Conservation (phyloP, 1,140 invertebrate genomes). For the Fopius arisanus region DNA sequence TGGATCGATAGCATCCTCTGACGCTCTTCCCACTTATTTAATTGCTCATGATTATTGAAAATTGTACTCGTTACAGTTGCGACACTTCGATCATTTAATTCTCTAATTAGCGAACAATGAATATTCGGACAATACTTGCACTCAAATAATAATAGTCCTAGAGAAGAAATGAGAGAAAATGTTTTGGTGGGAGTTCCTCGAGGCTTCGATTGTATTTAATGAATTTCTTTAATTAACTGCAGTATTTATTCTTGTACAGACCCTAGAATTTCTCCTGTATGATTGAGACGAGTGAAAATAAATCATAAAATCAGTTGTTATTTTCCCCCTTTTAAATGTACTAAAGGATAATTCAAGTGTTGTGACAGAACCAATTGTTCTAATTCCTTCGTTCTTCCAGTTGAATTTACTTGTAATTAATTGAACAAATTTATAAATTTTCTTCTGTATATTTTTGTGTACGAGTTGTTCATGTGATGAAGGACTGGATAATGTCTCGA, state of each 20-base stretch:
- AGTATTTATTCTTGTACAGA: constrained; percentile 64
- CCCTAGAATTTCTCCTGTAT: constrained; percentile 14
- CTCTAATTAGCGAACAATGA: neutral
- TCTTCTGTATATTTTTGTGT: neutral
- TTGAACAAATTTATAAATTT: neutral
- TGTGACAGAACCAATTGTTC: neutral
- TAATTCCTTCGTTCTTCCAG: constrained; percentile 6
- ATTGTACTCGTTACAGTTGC: neutral
- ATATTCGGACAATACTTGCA: neutral
- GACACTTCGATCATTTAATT: neutral
- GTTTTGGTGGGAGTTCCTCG: constrained; percentile 51
- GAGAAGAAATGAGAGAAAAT: constrained; percentile 17
- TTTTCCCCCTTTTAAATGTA: constrained; percentile 1
- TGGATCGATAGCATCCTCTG: neutral
- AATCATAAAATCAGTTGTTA: neutral
- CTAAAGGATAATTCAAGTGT: neutral
- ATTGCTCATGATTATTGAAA: neutral
- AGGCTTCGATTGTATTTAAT: constrained; percentile 54
- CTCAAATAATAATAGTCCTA: too few relatives aligned
- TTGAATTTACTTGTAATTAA: neutral
- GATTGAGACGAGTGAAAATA: neutral
- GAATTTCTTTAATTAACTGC: constrained; percentile 48
- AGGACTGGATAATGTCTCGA: neutral
- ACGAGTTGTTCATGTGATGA: neutral
- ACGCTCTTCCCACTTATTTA: neutral